phyloP scores from a whole-genome alignment of 1,140 invertebrate genomes.

The Papilio helenus region DNA sequence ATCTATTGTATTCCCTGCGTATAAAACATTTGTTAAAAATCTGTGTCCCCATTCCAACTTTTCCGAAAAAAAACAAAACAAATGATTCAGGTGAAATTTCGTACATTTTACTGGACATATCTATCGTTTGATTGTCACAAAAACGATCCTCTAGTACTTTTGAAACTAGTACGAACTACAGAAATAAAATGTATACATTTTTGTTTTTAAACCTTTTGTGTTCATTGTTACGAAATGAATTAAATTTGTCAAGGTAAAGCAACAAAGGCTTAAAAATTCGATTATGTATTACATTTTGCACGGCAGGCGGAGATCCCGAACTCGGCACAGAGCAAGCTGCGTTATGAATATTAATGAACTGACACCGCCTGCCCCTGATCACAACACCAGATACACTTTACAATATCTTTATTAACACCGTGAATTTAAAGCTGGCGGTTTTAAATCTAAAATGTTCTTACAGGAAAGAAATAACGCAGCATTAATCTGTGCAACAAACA shows the following conservation, averaged over 20 bases:
- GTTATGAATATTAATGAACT: constrained; percentile 76
- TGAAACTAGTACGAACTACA: not conserved
- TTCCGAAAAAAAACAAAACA: constrained; percentile 12
- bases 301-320: constrained; percentile 40
- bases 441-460: not conserved
- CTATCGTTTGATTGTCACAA: constrained; percentile 3
- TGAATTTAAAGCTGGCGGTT: constrained; percentile 1
- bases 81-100: not conserved
- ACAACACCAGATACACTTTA: constrained; percentile 47
- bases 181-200: constrained; percentile 17
- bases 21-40: constrained; percentile 28
- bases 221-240: constrained; percentile 21
- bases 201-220: not conserved
- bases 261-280: constrained; percentile 35
- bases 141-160: not conserved
- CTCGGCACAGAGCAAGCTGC: constrained; percentile 51
- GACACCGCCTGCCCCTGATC: constrained; percentile 59
- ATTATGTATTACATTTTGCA: constrained; percentile 34
- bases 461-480: not conserved
- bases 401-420: constrained; percentile 31
- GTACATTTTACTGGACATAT: constrained; percentile 14
- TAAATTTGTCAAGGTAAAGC: constrained; percentile 34
- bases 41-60: constrained; percentile 10
- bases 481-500: not conserved
- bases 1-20: not conserved